Percentiles rank a stretch among this genome's conserved stretches.
phyloP scores from a whole-genome alignment of 2,888 invertebrate species.

The Alitta virens region DNA sequence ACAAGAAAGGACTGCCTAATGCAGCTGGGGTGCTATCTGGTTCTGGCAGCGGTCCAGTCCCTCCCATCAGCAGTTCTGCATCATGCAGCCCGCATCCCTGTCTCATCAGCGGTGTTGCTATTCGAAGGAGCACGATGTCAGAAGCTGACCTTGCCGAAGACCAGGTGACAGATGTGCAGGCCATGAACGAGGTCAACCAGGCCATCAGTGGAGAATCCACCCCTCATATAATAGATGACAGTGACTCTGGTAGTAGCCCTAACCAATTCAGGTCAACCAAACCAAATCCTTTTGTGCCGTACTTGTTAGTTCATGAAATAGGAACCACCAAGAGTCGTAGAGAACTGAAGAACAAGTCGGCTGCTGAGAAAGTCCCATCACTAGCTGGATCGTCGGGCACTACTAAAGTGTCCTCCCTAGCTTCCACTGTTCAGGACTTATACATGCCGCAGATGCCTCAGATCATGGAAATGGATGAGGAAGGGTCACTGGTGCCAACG shows the following conservation, averaged over 20 bases:
- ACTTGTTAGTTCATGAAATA: conserved; percentile 36
- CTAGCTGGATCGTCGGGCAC: background rate
- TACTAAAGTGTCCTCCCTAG: conserved; percentile 7
- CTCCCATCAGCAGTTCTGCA: background rate
- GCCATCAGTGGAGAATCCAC: conserved; percentile 62
- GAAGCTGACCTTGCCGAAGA: conserved; percentile 12
- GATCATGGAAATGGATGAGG: conserved; percentile 24
- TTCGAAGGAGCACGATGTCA: conserved; percentile 36
- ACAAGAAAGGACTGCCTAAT: background rate
- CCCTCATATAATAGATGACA: conserved; percentile 61
- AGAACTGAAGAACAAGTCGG: conserved; percentile 49
- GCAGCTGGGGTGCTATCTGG: background rate
- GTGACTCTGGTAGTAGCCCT: conserved; percentile 18
- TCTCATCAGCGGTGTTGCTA: conserved; percentile 56
- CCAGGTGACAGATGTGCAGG: conserved; percentile 61
- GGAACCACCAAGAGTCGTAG: conserved; percentile 1
- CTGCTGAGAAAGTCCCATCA: conserved; percentile 2
- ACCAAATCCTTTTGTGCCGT: conserved; percentile 34
- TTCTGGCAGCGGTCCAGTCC: background rate
- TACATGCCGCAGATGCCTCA: conserved; percentile 8
- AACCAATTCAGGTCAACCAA: conserved; percentile 1
- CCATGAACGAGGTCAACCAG: conserved; percentile 76
- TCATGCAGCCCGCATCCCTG: conserved; percentile 39
- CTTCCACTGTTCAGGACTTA: conserved; percentile 11
- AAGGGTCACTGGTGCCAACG: conserved; percentile 16